Base-by-base conservation (phyloP, 2,113 vertebrate species). In the Alces alces region DNA sequence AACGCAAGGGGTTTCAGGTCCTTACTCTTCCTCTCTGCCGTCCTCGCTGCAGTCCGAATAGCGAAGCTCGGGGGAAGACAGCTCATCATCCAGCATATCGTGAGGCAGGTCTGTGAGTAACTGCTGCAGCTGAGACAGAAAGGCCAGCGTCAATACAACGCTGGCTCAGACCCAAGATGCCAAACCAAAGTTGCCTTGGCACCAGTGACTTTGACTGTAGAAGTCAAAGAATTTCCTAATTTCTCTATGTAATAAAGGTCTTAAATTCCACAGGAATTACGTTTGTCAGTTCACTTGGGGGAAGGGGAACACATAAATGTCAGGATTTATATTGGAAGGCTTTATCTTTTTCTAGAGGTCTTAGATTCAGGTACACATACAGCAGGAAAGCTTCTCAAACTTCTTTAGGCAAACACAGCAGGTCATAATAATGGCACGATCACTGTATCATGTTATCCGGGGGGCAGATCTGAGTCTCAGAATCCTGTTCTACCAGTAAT, bases 71-170 rank as follows among this genome's bases (percentile, higher is more conserved):
- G 99, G 98, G 52, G 99, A 99, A 96, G 99, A 99, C 91, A 98
- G 98, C 55, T 99, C 99, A 84, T 99, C 99, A 78, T 99, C 99
- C 95, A 99, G 99, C 99, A 99, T 99, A 97, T 99, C 99, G 98
- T 99, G 99, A 5, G 99, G 99, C 98, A 99, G 99, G 98, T 99
- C 99, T n/a, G 99, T 99, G 98, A 99, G 98, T 23, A 99, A 98
- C 10, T 99, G 99, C 91, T 99, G 99, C 95, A 99, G 98, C 99
- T 99, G 98, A 97, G 98, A 97, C 47, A 50, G 36, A 21, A 92
- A 25, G 89, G 43, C 7, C 25, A 21, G 52, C 5, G 2, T 98
- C 94, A 97, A 7, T 2, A 28, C 36, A 57, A 57, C 17, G 23
- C 30, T 0, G 27, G 58, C 15, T 2, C 3, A 39, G 25, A 60